A percentile compares a stretch with the other conserved stretches of the same genome.
Evolutionary conservation across 1,140 invertebrate genomes (phyloP).

Genomic region (Cryptotermes secundus): DNA sequence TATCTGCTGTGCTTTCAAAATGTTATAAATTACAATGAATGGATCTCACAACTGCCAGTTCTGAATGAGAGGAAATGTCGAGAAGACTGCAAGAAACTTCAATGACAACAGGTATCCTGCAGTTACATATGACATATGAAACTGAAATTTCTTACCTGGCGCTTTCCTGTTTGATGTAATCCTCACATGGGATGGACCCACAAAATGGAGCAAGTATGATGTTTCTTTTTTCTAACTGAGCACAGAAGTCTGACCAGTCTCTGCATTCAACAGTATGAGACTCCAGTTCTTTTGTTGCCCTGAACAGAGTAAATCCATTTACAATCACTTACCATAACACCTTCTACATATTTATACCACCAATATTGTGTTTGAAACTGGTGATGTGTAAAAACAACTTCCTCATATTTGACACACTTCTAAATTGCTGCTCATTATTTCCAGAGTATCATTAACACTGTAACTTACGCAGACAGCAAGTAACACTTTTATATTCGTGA

Average conservation of each 20-base stretch:
- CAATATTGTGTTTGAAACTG: no score
- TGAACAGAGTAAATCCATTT: slow-evolving; percentile 44
- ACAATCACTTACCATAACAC: not conserved
- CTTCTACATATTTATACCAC: not conserved
- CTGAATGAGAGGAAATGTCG: not conserved
- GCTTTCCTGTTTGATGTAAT: slow-evolving; percentile 94
- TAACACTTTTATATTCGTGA: no score
- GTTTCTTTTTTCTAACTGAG: slow-evolving; percentile 82
- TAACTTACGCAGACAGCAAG: no score
- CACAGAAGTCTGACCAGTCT: slow-evolving; percentile 80
- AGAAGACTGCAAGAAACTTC: not conserved
- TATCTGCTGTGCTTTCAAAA: no score
- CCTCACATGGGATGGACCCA: slow-evolving; percentile 85
- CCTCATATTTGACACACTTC: no score
- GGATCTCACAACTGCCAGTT: no score
- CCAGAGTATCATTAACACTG: no score
- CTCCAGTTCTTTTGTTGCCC: slow-evolving; percentile 77
- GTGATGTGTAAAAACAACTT: no score
- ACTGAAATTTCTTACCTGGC: slow-evolving; percentile 61
- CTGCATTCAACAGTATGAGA: slow-evolving; percentile 68
- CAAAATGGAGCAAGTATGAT: slow-evolving; percentile 94
- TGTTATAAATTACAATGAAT: no score
- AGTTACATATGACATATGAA: not conserved
- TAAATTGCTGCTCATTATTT: no score
- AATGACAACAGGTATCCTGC: not conserved